phyloP scores from a whole-genome alignment of 2,113 vertebrate genomes.

The Myanophis thanlyinensis region DNA sequence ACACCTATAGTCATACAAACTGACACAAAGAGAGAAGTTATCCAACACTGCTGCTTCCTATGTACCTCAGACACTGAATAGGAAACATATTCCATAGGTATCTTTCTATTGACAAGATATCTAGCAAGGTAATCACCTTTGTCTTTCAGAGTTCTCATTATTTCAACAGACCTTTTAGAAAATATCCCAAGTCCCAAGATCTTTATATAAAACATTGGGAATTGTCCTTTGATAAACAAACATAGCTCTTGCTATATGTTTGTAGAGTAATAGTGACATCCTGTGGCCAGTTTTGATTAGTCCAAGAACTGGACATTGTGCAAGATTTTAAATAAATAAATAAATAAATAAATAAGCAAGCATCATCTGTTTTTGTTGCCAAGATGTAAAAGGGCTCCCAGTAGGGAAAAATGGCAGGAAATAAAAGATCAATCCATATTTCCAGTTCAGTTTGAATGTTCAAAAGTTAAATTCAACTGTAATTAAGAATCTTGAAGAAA shows the following conservation, averaged over 20 bases:
- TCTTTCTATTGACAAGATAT: background rate
- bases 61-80: rapidly evolving
- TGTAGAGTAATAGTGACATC: constrained; percentile 73
- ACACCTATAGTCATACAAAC: background rate
- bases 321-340: background rate
- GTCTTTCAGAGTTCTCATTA: background rate
- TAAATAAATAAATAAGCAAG: background rate
- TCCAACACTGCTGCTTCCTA: background rate
- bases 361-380: background rate
- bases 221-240: constrained; percentile 54
- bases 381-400: constrained; percentile 7
- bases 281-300: constrained; percentile 64
- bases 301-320: constrained; percentile 50
- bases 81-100: background rate
- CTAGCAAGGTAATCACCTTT: background rate
- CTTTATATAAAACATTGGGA: background rate
- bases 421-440: constrained; percentile 1
- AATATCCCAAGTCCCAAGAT: background rate
- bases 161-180: background rate
- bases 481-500: background rate
- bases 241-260: constrained; percentile 37
- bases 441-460: constrained; percentile 19
- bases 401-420: background rate
- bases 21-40: background rate
- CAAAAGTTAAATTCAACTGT: constrained; percentile 38